A percentile compares a stretch with the other conserved stretches of the same genome.
Evolutionary conservation across 2,113 vertebrate species (phyloP).

Genomic region (Ibidorhyncha struthersii): DNA sequence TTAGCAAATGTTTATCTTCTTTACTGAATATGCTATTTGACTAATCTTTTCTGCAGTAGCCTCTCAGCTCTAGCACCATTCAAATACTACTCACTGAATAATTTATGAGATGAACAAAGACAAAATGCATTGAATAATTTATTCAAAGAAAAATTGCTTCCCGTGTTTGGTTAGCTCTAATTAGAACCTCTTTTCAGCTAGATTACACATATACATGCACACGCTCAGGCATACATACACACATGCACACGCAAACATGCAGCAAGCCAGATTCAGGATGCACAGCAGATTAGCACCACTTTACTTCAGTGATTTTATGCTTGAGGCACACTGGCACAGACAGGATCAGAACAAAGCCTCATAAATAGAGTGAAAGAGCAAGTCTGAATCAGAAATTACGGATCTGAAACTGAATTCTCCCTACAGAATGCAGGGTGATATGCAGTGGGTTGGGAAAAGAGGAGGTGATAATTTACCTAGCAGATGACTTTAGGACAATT

Average conservation of each 20-base stretch:
- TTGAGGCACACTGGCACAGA: not conserved
- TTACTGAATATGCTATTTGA: not conserved
- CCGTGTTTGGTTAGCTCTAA: constrained; percentile 46
- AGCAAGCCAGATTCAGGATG: not conserved
- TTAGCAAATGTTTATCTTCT: constrained; percentile 37
- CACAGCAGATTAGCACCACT: not conserved
- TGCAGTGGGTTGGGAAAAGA: not conserved
- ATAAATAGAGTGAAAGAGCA: not conserved
- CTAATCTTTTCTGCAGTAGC: constrained; percentile 9
- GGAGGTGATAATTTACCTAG: not conserved
- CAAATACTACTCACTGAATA: constrained; percentile 35
- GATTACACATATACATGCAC: not conserved
- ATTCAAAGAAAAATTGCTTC: constrained; percentile 40
- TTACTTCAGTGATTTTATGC: not conserved
- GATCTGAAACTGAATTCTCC: not conserved
- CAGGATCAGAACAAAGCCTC: not conserved
- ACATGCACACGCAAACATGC: fast-evolving
- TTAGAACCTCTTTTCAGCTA: not conserved
- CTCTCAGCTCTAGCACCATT: not conserved
- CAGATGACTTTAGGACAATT: not conserved
- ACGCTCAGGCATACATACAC: not conserved
- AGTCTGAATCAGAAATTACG: not conserved
- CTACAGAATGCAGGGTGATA: not conserved
- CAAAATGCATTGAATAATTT: constrained; percentile 59
- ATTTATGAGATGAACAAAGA: constrained; percentile 48